Evolutionary conservation across 2,113 vertebrate species (phyloP), one percentile per base, ranked within the genome.

Genomic region (Anser brachyrhynchus): DNA sequence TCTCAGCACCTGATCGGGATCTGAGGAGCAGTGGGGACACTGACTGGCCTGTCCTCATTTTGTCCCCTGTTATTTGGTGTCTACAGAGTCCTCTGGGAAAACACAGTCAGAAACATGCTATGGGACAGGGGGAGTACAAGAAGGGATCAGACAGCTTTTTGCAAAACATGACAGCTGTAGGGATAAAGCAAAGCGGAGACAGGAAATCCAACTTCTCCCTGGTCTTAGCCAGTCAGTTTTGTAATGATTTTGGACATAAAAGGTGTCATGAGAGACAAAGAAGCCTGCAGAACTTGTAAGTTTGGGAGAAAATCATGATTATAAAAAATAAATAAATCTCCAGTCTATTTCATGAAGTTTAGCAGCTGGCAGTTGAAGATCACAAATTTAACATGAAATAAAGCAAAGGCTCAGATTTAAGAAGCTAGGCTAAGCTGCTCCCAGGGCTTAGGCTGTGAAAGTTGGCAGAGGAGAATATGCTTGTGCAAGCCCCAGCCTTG

Each of bases 91-190:
- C 23, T 12, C 13, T 8, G 15, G 58, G 28, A 11, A 35, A 66
- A n/a, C 21, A 20, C 29, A 20, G 23, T 49, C 65, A 54, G 57
- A 77, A 89, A 33, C 15, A 7, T 39, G 7, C 18, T 19, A 0
- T 11, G 52, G 74, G 51, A 22, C 5, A 20, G 18, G 0, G 20
- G 25, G 8, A 61, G 1, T 9, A 14, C 0, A 1, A 21, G 25
- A 17, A 91, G 14, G 49, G 86, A 35, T 18, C 44, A 49, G 54
- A 18, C 25, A 7, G 65, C 22, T 44, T 73, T 67, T 54, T 62
- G 33, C 35, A 54, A 70, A 71, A 52, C 49, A 46, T 20, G 25
- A 41, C 21, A 81, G 49, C 35, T 33, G 3, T 2, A 13, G 33
- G 28, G 28, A 37, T 16, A 23, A 81, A 62, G 70, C 2, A 11